Conservation (phyloP, 2,797 vertebrate species). For the Clarias pachynema region DNA sequence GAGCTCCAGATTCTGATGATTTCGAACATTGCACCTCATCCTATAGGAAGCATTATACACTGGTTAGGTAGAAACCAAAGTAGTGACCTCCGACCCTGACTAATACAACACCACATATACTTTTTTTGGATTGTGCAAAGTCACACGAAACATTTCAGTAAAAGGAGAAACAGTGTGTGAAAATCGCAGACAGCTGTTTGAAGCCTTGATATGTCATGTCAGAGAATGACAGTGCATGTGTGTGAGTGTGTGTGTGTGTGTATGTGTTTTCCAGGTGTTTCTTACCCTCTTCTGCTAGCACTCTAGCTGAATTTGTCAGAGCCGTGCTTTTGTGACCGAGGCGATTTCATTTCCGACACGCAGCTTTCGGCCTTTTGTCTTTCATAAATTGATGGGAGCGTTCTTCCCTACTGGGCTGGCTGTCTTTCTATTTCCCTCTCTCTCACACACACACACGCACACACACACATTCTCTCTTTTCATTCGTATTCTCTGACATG, state of each 20-base stretch:
- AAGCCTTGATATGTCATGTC: neutral
- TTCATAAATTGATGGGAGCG: constrained; percentile 11
- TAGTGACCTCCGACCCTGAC: neutral
- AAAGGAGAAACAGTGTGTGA: neutral
- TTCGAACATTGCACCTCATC: neutral
- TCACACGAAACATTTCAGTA: neutral
- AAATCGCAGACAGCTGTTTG: neutral
- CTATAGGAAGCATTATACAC: neutral
- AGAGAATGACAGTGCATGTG: neutral
- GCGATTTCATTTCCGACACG: constrained; percentile 14
- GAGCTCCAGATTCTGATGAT: neutral
- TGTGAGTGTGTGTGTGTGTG: neutral
- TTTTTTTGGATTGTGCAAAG: neutral
- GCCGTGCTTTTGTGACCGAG: constrained; percentile 1
- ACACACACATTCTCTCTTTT: neutral
- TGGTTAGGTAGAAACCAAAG: neutral
- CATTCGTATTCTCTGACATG: constrained; percentile 14
- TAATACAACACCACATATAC: neutral
- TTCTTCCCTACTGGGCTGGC: constrained; percentile 1
- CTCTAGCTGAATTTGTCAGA: constrained; percentile 2
- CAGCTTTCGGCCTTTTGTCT: constrained; percentile 6
- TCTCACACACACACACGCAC: neutral
- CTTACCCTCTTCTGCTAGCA: constrained; percentile 5
- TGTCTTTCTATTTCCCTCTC: constrained; percentile 5
- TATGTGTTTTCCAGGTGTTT: constrained; percentile 14